Evolutionary conservation across 2,888 invertebrate species (phyloP), one percentile per base, ranked within the genome.

Genomic region (Conchocele bisecta): DNA sequence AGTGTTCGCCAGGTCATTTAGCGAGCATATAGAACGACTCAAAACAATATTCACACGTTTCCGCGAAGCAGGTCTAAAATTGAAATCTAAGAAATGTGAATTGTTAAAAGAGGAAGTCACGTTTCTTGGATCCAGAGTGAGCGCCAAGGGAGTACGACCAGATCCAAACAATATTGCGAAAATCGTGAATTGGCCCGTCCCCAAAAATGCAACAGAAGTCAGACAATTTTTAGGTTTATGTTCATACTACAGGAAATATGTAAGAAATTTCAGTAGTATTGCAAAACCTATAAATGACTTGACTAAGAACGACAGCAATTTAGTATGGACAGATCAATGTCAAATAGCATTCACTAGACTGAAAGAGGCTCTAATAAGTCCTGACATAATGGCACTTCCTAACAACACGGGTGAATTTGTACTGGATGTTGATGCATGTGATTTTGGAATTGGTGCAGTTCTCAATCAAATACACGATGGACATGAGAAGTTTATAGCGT

Each of bases 21-120:
- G 66, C 11, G 65, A 77, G 26, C 69, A 70, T 26, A 63, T 75
- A 17, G 22, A 41, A 7, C n/a, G 77, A 28, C 22, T 79, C 9
- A 22, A 29, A 44, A 29, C 58, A 29, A 72, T 80, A 26, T 57
- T 80, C 13, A 13, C 65, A 7, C 33, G 71, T 29, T 59, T 78
- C 9, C 41, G 20, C 4, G 20, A 39, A 13, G 78, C 82, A 9
- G 57, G 58, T 35, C 37, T 82, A 22, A 80, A 79, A 46, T 46
- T 82, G 7, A 79, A 77, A 37, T 72, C 74, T 17, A 42, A 63
- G 33, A 79, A 81, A 48, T 76, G 74, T 56, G 31, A 65, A 13
- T 24, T 74, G 11, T 44, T 75, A 13, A 46, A 59, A 42, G 17
- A 7, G 41, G 66, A 66, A 22, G 67, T 80, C 7, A 56, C 54